Evolutionary conservation across 1,140 invertebrate genomes (phyloP).

Genomic region (Bicyclus anynana): DNA sequence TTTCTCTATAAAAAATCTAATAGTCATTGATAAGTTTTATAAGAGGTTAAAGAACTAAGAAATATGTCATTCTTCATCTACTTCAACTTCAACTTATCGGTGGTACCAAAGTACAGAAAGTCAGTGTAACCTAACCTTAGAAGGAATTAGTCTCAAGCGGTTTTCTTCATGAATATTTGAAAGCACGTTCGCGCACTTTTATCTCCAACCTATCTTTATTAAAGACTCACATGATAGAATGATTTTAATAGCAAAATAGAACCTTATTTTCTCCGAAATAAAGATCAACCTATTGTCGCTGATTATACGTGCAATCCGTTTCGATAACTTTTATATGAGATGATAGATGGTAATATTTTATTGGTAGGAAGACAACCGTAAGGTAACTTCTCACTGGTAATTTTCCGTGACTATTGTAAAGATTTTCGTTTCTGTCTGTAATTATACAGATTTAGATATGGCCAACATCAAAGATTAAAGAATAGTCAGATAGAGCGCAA

Average conservation of each 20-base stretch:
- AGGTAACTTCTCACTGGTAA: too few relatives aligned
- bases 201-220: constrained; percentile 3
- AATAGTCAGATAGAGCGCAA: too few relatives aligned
- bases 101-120: too few relatives aligned
- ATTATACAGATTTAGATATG: too few relatives aligned
- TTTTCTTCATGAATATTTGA: constrained; percentile 32
- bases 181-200: constrained; percentile 18
- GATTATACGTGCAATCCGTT: background rate
- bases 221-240: background rate
- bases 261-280: background rate
- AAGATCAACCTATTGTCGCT: background rate
- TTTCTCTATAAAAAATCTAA: too few relatives aligned
- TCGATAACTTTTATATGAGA: constrained; percentile 3
- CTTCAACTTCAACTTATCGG: too few relatives aligned
- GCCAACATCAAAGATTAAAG: too few relatives aligned
- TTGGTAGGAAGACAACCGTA: background rate
- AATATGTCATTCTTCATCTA: too few relatives aligned
- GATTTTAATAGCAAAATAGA: background rate
- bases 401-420: background rate
- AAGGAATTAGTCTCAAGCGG: constrained; percentile 16
- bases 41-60: too few relatives aligned
- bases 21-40: too few relatives aligned
- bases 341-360: background rate
- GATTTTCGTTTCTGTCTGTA: background rate
- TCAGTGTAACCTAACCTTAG: background rate